Base-by-base conservation (phyloP, 2,113 vertebrate species). In the Aramus guarauna region DNA sequence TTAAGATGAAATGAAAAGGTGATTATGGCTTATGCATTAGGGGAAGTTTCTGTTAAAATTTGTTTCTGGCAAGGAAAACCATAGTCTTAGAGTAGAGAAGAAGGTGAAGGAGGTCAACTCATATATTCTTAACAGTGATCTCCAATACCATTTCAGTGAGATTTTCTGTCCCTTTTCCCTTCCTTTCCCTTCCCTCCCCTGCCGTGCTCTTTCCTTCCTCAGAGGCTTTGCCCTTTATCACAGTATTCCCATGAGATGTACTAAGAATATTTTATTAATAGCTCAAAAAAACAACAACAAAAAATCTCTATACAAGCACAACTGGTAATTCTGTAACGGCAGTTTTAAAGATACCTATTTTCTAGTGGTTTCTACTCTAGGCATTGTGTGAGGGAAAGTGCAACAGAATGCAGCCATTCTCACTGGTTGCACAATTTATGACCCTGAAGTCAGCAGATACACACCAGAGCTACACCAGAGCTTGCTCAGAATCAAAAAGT, bases 201-300 rank as follows among this genome's bases (percentile, higher is more conserved):
- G 37, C 47, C 52, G 26, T 74, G 55, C 77, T 94, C 37, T 81
- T 95, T 93, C 78, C 68, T 97, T 94, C 62, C 73, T 96, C 75
- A 41, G 76, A 78, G 79, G 27, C 60, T 75, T 78, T 73, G 69
- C 69, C 59, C 60, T 94, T 81, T 90, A 91, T 95, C 62, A 63
- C 58, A 69, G 9, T 59, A 81, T 69, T 92, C 60, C 71, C 19
- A 45, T 48, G 76, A 92, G 26, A 84, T 37, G 20, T 32, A 85
- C 3, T 17, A 81, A n/a, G 50, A 66, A 39, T 90, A 84, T 84
- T 86, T 80, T 72, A 94, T 53, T 78, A 69, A 45, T 75, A 45
- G 27, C 36, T 86, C 16, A 88, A 81, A 83, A 85, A 78, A 47
- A 41, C 5, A 3, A 10, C 12, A 45, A 27, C 22, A 23, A 13